These are phyloP conservation scores for Elephantulus edwardii DNA, from an alignment of 2,113 vertebrate genomes.

Conservation along the genomic window DNA sequence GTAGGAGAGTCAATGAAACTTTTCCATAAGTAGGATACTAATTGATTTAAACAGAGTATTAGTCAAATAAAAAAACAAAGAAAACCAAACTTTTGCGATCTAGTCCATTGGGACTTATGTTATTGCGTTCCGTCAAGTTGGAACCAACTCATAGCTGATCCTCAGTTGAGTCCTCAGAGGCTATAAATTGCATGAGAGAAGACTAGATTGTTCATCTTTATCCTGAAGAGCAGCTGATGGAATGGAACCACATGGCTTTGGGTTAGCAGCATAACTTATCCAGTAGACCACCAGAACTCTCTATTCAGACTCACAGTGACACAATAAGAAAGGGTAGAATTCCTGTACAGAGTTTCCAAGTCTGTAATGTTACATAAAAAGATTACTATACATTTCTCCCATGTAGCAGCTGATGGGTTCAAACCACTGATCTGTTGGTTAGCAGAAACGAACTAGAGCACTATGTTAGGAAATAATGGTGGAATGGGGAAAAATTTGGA, in stretches of 20 bases:
- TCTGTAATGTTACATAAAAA: neutral
- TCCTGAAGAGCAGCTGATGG: too few species aligned
- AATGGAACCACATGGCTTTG: too few species aligned
- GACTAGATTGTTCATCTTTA: too few species aligned
- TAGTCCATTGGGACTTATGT: too few species aligned
- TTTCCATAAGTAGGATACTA: neutral
- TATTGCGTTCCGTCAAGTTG: too few species aligned
- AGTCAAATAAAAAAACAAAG: neutral
- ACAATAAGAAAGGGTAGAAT: neutral
- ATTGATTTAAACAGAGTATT: neutral
- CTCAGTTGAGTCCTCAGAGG: too few species aligned
- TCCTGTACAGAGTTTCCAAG: neutral
- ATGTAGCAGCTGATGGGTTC: neutral
- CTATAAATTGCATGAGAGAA: too few species aligned
- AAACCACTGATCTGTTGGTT: neutral
- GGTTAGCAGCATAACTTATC: too few species aligned
- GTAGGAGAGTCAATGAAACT: neutral
- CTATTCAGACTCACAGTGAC: neutral
- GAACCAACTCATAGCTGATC: too few species aligned
- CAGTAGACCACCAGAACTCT: too few species aligned
- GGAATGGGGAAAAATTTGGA: neutral
- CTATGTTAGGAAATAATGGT: neutral
- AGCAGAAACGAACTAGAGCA: neutral
- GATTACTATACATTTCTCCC: neutral
- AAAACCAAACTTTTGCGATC: neutral